phyloP scores from a whole-genome alignment of 2,113 vertebrate species.

The Andinoacara biseriatus region DNA sequence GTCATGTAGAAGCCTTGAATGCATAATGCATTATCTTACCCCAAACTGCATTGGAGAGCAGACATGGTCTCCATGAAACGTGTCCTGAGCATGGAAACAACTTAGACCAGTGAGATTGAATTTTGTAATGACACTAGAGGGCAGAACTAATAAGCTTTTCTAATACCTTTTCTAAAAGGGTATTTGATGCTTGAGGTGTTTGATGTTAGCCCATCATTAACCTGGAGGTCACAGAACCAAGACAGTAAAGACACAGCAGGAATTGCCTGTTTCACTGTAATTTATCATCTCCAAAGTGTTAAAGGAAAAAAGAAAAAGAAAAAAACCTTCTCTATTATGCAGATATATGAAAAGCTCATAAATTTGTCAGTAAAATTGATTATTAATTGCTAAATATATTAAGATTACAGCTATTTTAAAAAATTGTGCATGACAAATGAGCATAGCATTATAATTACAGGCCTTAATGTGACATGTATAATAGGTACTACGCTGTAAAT shows the following conservation, averaged over 20 bases:
- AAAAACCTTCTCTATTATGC: background rate
- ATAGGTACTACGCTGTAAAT: background rate
- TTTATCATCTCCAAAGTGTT: conserved; percentile 9
- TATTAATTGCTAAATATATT: conserved; percentile 2
- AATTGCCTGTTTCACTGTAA: background rate
- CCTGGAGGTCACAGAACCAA: conserved; percentile 59
- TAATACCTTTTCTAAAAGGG: conserved; percentile 67
- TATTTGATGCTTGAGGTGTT: conserved; percentile 63
- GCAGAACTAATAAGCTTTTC: conserved; percentile 58
- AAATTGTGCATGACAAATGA: background rate
- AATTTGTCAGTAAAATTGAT: background rate
- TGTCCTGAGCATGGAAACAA: conserved; percentile 52
- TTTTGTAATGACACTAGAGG: conserved; percentile 55
- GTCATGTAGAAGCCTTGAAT: conserved; percentile 49
- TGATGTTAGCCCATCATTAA: conserved; percentile 59
- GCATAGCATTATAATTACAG: background rate
- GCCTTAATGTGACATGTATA: background rate
- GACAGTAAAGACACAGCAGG: conserved; percentile 42
- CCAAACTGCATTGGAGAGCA: conserved; percentile 48
- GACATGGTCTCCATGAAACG: conserved; percentile 57
- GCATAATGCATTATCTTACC: conserved; percentile 59
- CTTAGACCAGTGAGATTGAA: conserved; percentile 51
- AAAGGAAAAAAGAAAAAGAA: background rate
- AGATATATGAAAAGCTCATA: background rate
- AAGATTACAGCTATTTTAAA: background rate